Evolutionary conservation across 2,113 vertebrate species (phyloP), one percentile per base, ranked within the genome.

Genomic region (Pachycephala philippinensis): DNA sequence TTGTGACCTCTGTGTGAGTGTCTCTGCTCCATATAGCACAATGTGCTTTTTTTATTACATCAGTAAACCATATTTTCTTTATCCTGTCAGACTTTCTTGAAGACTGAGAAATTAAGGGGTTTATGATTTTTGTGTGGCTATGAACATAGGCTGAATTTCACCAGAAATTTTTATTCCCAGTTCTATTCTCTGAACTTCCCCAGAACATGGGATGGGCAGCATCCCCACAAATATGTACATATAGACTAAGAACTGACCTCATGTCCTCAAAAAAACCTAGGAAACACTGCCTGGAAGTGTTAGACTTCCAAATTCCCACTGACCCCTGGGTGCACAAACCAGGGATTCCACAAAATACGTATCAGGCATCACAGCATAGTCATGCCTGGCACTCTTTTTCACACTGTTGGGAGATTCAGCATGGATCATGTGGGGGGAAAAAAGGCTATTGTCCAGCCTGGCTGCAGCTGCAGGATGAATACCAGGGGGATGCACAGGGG

Each of bases 391-490:
- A 68, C 12, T 64, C 12, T 24, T 83, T 37, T 76, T 83, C 23
- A 7, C 33, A 20, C 23, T n/a, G 33, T 11, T 66, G 28, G 28
- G 17, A 77, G 23, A 22, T 92, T 77, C 16, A 53, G 17, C n/a
- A 40, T 31, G 31, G 20, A 33, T 45, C 4, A 8, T 16, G 3
- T 8, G 0, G 3, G 7, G 24, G 7, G 6, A 20, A 26, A 17
- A 95, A 69, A 65, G 9, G 30, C 21, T 42, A 14, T 35, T 80
- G 21, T 56, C 40, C 87, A 87, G 52, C 10, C 69, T 53, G 42
- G 24, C 19, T 91, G 45, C 59, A 74, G 40, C 71, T 80, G n/a
- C 2, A 1, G n/a, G 31, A 33, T 45, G 31, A 65, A 40, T 30
- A 5, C 15, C 65, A 22, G 17, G 12, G 19, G 7, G 4, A 45